phyloP scores from a whole-genome alignment of 2,797 vertebrate species.

The Hephaestus fuliginosus region DNA sequence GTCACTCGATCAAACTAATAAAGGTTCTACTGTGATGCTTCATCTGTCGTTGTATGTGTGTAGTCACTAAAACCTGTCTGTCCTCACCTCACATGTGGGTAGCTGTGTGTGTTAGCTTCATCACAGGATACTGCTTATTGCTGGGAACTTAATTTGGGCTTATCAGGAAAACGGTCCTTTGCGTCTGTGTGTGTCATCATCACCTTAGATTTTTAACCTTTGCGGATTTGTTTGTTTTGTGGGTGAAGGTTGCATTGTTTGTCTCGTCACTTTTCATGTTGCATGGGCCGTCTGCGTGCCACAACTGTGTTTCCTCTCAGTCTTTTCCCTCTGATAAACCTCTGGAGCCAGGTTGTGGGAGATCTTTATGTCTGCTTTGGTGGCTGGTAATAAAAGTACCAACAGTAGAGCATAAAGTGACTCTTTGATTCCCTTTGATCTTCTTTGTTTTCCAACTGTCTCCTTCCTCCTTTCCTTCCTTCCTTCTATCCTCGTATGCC shows the following conservation, averaged over 20 bases:
- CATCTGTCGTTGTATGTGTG: constrained; percentile 58
- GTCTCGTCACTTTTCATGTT: constrained; percentile 11
- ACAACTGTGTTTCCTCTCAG: constrained; percentile 19
- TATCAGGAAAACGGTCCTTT: not conserved
- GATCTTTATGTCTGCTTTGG: constrained; percentile 85
- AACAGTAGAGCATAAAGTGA: constrained; percentile 85
- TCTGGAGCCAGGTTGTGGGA: constrained; percentile 62
- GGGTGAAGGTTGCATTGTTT: constrained; percentile 10
- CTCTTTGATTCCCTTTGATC: constrained; percentile 27
- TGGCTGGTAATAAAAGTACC: constrained; percentile 57
- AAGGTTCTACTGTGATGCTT: constrained; percentile 78
- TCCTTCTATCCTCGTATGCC: constrained; percentile 22
- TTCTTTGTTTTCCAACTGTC: not conserved
- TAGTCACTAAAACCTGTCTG: constrained; percentile 57
- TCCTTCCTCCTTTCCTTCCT: constrained; percentile 1
- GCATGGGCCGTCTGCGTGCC: constrained; percentile 28
- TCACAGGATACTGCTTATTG: not conserved
- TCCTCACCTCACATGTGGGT: not conserved
- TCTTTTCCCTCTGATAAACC: constrained; percentile 19
- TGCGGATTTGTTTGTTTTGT: constrained; percentile 13
- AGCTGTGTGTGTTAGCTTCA: not conserved
- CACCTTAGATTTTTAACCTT: constrained; percentile 12
- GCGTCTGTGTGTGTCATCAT: not conserved
- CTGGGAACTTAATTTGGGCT: not conserved
- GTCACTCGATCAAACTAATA: constrained; percentile 80